Conservation (phyloP, 2,113 vertebrate genomes). For the Piaya cayana region DNA sequence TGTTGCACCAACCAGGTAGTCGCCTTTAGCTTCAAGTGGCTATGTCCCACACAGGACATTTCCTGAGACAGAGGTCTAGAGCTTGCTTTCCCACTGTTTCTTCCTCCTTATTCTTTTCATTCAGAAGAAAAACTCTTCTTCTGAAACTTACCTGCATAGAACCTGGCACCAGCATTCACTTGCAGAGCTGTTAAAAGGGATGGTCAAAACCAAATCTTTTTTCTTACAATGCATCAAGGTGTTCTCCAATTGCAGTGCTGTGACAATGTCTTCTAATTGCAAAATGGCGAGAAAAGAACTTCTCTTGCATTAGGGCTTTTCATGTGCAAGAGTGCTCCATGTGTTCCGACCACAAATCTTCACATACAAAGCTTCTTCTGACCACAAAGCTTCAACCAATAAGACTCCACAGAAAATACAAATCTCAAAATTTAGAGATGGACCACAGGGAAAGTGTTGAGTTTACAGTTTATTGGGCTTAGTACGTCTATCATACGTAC, state of each 20-base stretch:
- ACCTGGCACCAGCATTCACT: background rate
- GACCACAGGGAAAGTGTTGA: background rate
- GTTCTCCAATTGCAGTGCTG: background rate
- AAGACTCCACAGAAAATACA: background rate
- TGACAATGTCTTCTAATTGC: background rate
- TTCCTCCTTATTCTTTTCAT: background rate
- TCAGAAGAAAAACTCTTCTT: background rate
- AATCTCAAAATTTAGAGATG: background rate
- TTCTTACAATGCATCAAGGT: background rate
- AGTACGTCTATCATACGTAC: background rate
- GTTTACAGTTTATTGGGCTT: background rate
- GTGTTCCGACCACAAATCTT: background rate
- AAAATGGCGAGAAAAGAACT: background rate
- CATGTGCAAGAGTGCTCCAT: background rate
- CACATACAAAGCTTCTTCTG: too few species aligned
- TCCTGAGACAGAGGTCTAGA: background rate
- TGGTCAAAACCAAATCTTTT: conserved; percentile 5
- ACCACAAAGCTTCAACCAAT: background rate
- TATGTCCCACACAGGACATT: background rate
- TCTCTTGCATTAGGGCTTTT: background rate
- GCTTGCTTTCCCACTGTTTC: background rate
- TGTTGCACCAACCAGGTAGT: background rate
- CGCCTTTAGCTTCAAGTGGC: background rate
- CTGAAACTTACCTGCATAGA: conserved; percentile 52
- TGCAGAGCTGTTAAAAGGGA: conserved; percentile 29